Percentiles rank a stretch among this genome's conserved stretches.
Conservation (phyloP, 2,797 vertebrate genomes). For the Microctenopoma lineatum region DNA sequence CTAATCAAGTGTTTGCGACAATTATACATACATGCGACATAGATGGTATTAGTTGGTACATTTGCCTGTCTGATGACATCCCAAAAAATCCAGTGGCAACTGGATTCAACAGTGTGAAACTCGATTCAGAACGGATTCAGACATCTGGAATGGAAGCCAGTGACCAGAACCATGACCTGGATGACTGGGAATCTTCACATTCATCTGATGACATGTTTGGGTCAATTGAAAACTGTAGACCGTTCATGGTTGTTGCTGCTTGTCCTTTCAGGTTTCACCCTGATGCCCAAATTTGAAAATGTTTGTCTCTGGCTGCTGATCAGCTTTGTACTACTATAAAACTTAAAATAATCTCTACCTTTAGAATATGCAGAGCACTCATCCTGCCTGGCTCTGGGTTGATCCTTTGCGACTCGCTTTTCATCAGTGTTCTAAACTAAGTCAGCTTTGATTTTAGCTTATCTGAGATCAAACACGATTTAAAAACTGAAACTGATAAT, state of each 20-base stretch:
- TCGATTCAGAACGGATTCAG: too few species aligned
- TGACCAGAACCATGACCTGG: too few species aligned
- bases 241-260: not conserved
- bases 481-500: not conserved
- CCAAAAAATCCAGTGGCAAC: too few species aligned
- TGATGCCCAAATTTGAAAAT: not conserved
- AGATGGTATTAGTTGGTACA: not conserved
- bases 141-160: too few species aligned
- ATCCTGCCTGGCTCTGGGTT: not conserved
- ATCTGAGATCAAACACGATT: not conserved
- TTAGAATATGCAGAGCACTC: too few species aligned
- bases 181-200: too few species aligned
- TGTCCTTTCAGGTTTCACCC: conserved; percentile 3
- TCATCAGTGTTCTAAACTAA: not conserved
- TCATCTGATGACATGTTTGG: not conserved
- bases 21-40: not conserved
- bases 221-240: not conserved
- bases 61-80: not conserved
- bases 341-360: too few species aligned
- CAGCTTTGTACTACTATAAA: not conserved
- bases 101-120: too few species aligned
- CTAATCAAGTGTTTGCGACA: not conserved
- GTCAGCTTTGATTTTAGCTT: not conserved
- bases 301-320: not conserved
- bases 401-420: too few species aligned